Conservation (phyloP, 2,113 vertebrate genomes). For the Coreoperca whiteheadi region DNA sequence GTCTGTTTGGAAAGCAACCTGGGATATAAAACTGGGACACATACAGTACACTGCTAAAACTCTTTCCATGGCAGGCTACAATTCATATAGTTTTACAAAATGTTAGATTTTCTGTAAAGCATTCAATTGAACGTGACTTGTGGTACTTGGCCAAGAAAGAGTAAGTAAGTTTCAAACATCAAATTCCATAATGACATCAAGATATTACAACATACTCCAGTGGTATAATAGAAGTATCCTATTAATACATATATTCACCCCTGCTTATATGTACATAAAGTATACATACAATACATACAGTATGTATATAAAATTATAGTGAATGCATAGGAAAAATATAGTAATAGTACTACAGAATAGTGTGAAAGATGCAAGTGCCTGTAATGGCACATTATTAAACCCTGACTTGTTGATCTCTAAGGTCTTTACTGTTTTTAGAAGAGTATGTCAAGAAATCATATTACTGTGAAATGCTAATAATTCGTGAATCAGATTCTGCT, state of each 20-base stretch:
- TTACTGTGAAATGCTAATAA: neutral
- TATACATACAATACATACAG: no score
- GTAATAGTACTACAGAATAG: neutral
- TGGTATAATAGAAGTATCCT: neutral
- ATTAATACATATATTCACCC: neutral
- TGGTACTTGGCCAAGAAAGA: neutral
- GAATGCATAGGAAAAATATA: no score
- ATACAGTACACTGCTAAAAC: neutral
- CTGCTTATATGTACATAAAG: no score
- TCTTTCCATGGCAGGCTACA: neutral
- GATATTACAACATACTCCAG: neutral
- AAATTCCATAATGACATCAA: neutral
- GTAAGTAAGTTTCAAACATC: neutral
- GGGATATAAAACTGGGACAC: neutral
- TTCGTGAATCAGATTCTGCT: neutral
- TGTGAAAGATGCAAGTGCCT: neutral
- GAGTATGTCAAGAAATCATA: neutral
- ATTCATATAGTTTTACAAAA: neutral
- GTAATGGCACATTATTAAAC: neutral
- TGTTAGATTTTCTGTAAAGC: neutral
- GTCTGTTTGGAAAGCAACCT: constrained; percentile 15
- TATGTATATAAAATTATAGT: no score
- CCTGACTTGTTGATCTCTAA: neutral
- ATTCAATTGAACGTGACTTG: neutral
- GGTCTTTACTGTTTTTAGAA: neutral